A percentile compares a stretch with the other conserved stretches of the same genome.
These are phyloP conservation scores for Anthoscopus minutus DNA, from an alignment of 2,113 vertebrate species.

Conservation along the genomic window DNA sequence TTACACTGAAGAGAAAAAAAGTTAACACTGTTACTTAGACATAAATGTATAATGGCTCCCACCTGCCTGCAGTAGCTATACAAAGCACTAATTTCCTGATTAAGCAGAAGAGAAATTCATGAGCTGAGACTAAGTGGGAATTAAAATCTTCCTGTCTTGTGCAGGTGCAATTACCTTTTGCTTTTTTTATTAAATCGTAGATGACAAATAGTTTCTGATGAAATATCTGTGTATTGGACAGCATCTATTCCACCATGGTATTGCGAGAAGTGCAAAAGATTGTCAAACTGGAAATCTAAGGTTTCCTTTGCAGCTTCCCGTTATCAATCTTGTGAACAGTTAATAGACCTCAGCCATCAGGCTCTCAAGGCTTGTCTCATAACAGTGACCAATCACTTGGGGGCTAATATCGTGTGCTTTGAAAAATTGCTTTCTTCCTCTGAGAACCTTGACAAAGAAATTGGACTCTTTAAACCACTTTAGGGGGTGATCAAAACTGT, in stretches of 20 bases:
- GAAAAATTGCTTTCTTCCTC: slow-evolving; percentile 50
- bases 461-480: slow-evolving; percentile 61
- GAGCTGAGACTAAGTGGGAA: not conserved
- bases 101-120: not conserved
- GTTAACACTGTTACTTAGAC: not conserved
- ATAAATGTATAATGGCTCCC: not conserved
- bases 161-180: not conserved
- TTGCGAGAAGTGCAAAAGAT: slow-evolving; percentile 24
- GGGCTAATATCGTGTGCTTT: slow-evolving; percentile 21
- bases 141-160: not conserved
- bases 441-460: slow-evolving; percentile 68
- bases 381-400: slow-evolving; percentile 49
- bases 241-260: not conserved
- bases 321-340: slow-evolving; percentile 58
- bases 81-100: not conserved
- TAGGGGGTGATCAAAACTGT: slow-evolving; percentile 43
- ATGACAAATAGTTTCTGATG: not conserved
- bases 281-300: not conserved
- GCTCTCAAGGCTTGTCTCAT: slow-evolving; percentile 54
- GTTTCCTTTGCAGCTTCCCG: slow-evolving; percentile 17
- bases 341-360: slow-evolving; percentile 59
- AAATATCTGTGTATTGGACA: not conserved
- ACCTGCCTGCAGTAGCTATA: not conserved
- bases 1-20: not conserved
- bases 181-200: not conserved